These are phyloP conservation scores for Noctua janthe DNA, from an alignment of 2,888 invertebrate species.

Conservation along the genomic window DNA sequence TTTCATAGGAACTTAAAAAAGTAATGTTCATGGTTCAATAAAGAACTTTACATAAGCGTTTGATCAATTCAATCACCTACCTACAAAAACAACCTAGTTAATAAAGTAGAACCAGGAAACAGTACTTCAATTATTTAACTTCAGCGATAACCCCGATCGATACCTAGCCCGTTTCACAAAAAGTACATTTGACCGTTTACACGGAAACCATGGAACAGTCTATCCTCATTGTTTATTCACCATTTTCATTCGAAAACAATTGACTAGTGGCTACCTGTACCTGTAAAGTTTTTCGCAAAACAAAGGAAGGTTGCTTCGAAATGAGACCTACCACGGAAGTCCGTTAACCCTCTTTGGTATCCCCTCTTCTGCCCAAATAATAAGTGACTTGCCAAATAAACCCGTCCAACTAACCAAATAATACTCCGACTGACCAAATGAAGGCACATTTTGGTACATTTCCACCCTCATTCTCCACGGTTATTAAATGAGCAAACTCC, in stretches of 20 bases:
- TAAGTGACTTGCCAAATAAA: slow-evolving; percentile 57
- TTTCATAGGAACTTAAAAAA: neutral
- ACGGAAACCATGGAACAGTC: slow-evolving; percentile 1
- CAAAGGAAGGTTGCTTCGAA: slow-evolving; percentile 13
- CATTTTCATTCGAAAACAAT: slow-evolving; percentile 11
- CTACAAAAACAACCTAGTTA: slow-evolving; percentile 4
- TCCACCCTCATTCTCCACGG: slow-evolving; percentile 27
- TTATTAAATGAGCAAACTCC: slow-evolving; percentile 52
- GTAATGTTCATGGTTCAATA: neutral
- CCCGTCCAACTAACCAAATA: slow-evolving; percentile 53
- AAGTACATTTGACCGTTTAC: slow-evolving; percentile 19
- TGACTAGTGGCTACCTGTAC: slow-evolving; percentile 1
- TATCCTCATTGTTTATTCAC: slow-evolving; percentile 21
- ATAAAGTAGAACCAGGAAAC: slow-evolving; percentile 3
- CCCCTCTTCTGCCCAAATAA: slow-evolving; percentile 46
- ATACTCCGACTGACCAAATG: slow-evolving; percentile 51
- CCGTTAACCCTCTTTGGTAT: slow-evolving; percentile 34
- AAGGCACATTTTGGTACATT: slow-evolving; percentile 46
- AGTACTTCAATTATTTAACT: slow-evolving; percentile 41
- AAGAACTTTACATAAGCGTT: neutral
- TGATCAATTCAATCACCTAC: neutral
- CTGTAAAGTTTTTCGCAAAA: slow-evolving; percentile 8
- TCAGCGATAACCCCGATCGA: slow-evolving; percentile 38
- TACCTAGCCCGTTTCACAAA: slow-evolving; percentile 22
- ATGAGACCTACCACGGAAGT: slow-evolving; percentile 12